Evolutionary conservation across 2,888 invertebrate genomes (phyloP).

Genomic region (Vannuccia rotundouncinata): DNA sequence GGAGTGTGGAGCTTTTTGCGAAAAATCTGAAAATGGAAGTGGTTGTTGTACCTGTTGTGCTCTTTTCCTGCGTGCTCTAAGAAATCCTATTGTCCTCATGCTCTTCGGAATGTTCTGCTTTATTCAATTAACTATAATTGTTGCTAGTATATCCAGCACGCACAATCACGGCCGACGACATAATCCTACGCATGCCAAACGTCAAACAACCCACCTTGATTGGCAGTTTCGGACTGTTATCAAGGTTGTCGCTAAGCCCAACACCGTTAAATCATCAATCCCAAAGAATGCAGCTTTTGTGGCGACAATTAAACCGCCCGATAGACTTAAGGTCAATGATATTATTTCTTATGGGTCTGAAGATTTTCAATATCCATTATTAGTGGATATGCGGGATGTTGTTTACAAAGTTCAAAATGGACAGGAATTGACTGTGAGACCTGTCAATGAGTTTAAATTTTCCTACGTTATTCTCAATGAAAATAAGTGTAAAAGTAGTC

Average conservation of each 20-base stretch:
- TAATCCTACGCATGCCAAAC: background rate
- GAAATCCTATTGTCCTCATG: conserved; percentile 35
- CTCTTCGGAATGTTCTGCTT: conserved; percentile 29
- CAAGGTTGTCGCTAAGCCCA: conserved; percentile 1
- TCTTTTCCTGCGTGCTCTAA: conserved; percentile 13
- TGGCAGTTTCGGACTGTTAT: conserved; percentile 28
- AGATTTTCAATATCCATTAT: conserved; percentile 37
- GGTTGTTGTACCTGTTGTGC: background rate
- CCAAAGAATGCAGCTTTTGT: background rate
- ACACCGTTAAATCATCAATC: background rate
- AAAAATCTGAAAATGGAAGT: background rate
- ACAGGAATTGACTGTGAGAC: conserved; percentile 23
- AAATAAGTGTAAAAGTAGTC: background rate
- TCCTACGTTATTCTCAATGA: conserved; percentile 12
- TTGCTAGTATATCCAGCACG: conserved; percentile 26
- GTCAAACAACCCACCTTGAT: background rate
- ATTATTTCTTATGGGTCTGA: conserved; percentile 34
- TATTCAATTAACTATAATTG: conserved; percentile 32
- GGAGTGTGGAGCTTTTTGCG: background rate
- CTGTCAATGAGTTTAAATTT: conserved; percentile 7
- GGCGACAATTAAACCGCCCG: background rate
- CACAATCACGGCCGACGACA: background rate
- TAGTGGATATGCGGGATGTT: conserved; percentile 38
- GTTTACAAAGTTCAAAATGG: conserved; percentile 27
- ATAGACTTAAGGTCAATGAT: background rate